Conservation (phyloP, 2,113 vertebrate genomes). For the Callipepla squamata region DNA sequence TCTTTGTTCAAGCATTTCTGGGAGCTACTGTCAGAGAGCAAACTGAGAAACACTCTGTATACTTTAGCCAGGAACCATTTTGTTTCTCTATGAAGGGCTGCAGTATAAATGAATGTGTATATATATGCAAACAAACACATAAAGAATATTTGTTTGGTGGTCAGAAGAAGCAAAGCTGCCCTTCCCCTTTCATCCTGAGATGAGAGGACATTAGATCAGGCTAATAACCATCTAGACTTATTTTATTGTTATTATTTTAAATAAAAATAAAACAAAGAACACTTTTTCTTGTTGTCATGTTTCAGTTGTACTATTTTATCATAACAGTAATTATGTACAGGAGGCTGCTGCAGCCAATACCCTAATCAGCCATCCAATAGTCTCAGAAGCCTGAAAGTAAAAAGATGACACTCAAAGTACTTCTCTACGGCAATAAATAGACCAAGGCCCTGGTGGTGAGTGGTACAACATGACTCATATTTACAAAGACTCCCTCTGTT, state of each 20-base stretch:
- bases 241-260: background rate
- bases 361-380: background rate
- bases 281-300: background rate
- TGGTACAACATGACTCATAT: background rate
- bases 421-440: background rate
- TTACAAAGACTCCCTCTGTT: background rate
- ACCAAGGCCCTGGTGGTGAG: background rate
- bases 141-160: conserved; percentile 21
- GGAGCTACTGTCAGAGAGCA: conserved; percentile 16
- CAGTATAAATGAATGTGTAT: conserved; percentile 37
- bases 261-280: background rate
- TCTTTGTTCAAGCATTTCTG: conserved; percentile 13
- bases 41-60: background rate
- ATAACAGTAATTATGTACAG: background rate
- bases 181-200: conserved; percentile 55
- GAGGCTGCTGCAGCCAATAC: background rate
- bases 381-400: background rate
- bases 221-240: background rate
- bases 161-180: conserved; percentile 40
- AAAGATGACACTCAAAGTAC: background rate
- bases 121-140: conserved; percentile 16
- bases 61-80: conserved; percentile 7
- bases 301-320: background rate
- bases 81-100: conserved; percentile 33
- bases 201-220: conserved; percentile 44